Conservation (phyloP, 2,113 vertebrate species). For the Uropsilus gracilis region DNA sequence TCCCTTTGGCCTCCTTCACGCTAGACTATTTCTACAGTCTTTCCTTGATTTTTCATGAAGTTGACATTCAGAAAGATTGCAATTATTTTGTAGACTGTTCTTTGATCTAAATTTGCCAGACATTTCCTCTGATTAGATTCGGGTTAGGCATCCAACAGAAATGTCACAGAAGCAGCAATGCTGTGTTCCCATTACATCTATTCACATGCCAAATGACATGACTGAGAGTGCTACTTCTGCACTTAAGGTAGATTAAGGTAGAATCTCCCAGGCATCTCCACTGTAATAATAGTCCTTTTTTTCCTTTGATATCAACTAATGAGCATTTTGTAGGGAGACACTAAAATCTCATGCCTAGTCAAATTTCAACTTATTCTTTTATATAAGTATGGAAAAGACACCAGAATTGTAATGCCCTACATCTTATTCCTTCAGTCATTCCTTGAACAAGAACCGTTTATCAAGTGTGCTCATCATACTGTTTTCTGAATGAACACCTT, state of each 20-base stretch:
- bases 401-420: neutral
- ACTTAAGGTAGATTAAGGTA: neutral
- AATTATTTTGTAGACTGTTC: neutral
- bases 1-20: neutral
- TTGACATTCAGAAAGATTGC: neutral
- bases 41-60: neutral
- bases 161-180: neutral
- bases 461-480: neutral
- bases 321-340: neutral
- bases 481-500: slow-evolving; percentile 32
- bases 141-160: neutral
- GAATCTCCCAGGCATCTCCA: neutral
- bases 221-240: neutral
- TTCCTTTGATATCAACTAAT: neutral
- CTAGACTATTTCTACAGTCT: neutral
- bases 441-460: neutral
- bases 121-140: neutral
- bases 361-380: neutral
- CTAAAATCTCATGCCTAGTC: neutral
- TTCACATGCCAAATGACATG: neutral
- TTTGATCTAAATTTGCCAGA: neutral
- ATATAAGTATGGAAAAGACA: neutral
- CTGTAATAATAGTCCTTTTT: neutral
- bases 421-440: neutral
- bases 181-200: neutral